phyloP scores from a whole-genome alignment of 2,888 invertebrate species.

The Eilema depressum region DNA sequence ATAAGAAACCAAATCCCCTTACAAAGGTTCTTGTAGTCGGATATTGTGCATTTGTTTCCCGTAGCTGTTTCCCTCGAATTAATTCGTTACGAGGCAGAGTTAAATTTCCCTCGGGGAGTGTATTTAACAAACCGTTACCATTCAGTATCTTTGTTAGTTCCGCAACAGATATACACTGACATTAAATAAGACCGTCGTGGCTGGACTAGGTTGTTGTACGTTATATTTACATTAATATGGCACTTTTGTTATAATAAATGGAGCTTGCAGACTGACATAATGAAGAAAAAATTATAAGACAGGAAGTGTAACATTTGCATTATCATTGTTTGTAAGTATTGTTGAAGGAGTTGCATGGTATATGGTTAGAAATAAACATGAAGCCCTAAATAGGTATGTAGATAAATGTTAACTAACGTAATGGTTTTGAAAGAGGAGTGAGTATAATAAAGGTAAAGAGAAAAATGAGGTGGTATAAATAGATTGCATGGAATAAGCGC shows the following conservation, averaged over 20 bases:
- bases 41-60: constrained; percentile 41
- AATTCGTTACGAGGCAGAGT: constrained; percentile 46
- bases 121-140: constrained; percentile 52
- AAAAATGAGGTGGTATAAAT: too few relatives aligned
- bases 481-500: not conserved
- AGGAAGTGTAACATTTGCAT: not conserved
- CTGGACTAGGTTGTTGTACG: not conserved
- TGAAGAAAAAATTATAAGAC: not conserved
- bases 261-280: too few relatives aligned
- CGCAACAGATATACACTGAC: constrained; percentile 19
- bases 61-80: constrained; percentile 41
- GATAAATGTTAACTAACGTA: not conserved
- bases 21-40: constrained; percentile 27
- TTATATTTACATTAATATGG: not conserved
- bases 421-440: not conserved
- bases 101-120: constrained; percentile 49
- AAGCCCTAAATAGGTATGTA: not conserved
- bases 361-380: not conserved
- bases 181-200: constrained; percentile 15
- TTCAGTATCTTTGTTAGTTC: constrained; percentile 36
- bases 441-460: too few relatives aligned
- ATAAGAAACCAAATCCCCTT: constrained; percentile 24
- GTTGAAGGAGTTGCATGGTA: not conserved
- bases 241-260: not conserved
- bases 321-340: not conserved